These are phyloP conservation scores for Hirtodrosophila cameraria DNA, from an alignment of 2,888 invertebrate genomes.

Conservation along the genomic window DNA sequence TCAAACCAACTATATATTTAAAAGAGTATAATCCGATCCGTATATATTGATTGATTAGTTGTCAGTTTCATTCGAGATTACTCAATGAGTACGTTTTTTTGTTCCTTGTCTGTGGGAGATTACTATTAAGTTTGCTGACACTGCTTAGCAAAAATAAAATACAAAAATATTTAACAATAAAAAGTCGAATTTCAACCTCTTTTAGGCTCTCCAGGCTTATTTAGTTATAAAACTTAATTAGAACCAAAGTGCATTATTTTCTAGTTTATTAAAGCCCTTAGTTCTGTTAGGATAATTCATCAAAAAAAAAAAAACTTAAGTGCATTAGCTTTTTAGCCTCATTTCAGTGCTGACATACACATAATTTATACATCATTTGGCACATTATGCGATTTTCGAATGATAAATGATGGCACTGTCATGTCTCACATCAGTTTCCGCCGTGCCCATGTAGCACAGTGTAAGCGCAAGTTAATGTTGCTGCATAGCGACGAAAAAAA, in stretches of 20 bases:
- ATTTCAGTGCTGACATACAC: slow-evolving; percentile 16
- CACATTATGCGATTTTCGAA: slow-evolving; percentile 38
- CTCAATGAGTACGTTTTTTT: no score
- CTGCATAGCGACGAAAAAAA: slow-evolving; percentile 22
- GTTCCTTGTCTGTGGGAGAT: no score
- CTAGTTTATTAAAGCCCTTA: neutral
- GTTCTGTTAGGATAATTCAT: neutral
- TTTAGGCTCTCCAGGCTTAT: no score
- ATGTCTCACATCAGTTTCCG: neutral
- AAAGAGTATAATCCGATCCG: neutral
- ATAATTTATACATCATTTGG: slow-evolving; percentile 40
- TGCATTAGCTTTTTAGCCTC: no score
- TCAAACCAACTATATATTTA: no score
- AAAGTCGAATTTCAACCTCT: no score
- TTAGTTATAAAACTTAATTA: no score
- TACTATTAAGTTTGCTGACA: neutral
- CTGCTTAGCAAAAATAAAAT: neutral
- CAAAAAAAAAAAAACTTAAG: no score
- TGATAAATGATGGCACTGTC: slow-evolving; percentile 63
- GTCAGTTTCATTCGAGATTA: no score
- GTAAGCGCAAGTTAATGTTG: slow-evolving; percentile 20
- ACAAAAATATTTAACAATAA: no score
- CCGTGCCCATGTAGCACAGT: slow-evolving; percentile 41
- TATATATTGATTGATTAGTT: neutral
- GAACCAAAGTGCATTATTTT: neutral